Evolutionary conservation across 1,140 invertebrate species (phyloP), one percentile per base, ranked within the genome.

Genomic region (Plutomurus gul): DNA sequence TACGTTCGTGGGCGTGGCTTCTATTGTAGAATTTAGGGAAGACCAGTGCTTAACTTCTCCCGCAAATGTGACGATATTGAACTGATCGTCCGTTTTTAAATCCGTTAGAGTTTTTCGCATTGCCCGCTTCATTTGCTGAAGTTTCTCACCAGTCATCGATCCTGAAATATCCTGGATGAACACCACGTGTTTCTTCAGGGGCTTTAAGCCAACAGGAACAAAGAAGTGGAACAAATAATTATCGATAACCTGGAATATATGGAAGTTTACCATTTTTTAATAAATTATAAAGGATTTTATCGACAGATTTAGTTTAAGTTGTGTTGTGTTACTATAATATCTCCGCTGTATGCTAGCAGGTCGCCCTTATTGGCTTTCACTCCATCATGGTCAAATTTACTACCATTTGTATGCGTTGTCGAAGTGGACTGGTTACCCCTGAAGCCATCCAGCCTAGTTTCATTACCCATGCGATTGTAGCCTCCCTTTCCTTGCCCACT

Each of bases 181-280:
- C 2, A 93, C 87, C 0, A 92, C 91, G 82, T 92, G 90, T 85
- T 92, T 92, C 36, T 87, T 88, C 56, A 92, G 85, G 1, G 90
- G 88, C 37, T 88, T 86, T 56, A 92, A 85, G 6, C 39, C 47
- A 16, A 84, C 79, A 3, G 92, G 92, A 1, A 91, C 89, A 83
- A 92, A 92, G 87, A 92, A 93, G 83, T 93, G 92, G 1, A 93
- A 91, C 85, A 93, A 93, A 85, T 93, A 92, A n/a, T 51, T 51
- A 22, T 18, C 20, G 20, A 51, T 51, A 22, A 51, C 47, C 47
- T 51, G 25, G 3, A 51, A 2, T 7, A 51, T 51, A 16, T 3
- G 46, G 20, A 47, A 47, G 3, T 5, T 18, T 18, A 5, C 6
- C 20, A 13, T 13, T 6, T 3, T n/a, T 1, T 47, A 4, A 47